A percentile compares a stretch with the other conserved stretches of the same genome.
Conservation (phyloP, 1,140 invertebrate species). For the Amyelois transitella region DNA sequence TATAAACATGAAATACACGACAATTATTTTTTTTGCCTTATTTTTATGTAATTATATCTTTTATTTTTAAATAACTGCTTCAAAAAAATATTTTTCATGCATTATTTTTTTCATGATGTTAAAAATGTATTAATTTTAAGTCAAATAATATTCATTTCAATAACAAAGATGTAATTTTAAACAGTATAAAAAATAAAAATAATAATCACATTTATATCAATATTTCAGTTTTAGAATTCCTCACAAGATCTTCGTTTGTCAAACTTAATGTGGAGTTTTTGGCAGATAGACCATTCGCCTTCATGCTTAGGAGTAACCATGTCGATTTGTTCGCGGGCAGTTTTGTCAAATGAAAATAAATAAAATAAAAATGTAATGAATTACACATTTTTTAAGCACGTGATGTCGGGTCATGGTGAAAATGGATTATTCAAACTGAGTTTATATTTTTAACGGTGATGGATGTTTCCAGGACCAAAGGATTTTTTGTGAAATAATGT, state of each 20-base stretch:
- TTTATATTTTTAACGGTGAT: neutral
- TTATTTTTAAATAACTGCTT: too few relatives aligned
- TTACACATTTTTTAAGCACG: neutral
- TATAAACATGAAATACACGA: too few relatives aligned
- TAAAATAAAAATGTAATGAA: neutral
- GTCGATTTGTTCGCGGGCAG: neutral
- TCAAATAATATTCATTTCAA: too few relatives aligned
- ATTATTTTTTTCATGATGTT: too few relatives aligned
- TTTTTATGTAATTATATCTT: too few relatives aligned
- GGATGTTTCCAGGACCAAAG: neutral
- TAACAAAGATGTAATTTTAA: too few relatives aligned
- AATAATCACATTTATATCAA: neutral
- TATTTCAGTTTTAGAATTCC: conserved; percentile 17
- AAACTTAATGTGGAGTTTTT: conserved; percentile 5
- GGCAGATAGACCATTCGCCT: conserved; percentile 27
- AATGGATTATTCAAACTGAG: neutral
- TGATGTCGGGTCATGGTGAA: neutral
- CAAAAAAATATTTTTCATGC: too few relatives aligned
- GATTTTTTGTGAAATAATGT: neutral
- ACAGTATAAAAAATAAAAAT: too few relatives aligned
- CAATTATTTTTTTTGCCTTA: too few relatives aligned
- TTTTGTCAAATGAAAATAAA: neutral
- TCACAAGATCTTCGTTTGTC: conserved; percentile 11
- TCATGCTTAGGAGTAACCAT: conserved; percentile 3
- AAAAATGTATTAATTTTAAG: too few relatives aligned